Base-by-base conservation (phyloP, 2,113 vertebrate genomes). In the Sebastes fasciatus region DNA sequence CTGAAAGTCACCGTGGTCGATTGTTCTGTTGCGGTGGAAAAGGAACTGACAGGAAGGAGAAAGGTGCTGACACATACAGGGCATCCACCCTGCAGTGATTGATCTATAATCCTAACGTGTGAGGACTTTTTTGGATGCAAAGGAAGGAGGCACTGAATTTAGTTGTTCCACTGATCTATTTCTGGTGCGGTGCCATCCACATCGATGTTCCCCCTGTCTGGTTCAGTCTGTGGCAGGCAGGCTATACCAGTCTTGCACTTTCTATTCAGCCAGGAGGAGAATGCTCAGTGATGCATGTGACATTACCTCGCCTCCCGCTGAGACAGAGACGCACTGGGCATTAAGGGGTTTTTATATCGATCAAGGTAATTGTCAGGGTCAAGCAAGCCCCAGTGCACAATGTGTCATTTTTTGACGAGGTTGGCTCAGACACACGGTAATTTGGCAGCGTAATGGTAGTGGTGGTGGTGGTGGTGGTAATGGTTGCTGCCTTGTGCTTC, bases 101-200 rank as follows among this genome's bases (percentile, higher is more conserved):
- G 7, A 68, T 42, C 21, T 19, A 7, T 42, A 51, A 49, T 77
- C 34, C 10, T 40, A 1, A 23, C 0, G 19, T 64, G 45, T 3
- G 21, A 4, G 13, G 42, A 42, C 4, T 75, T 42, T 48, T 58
- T 40, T 54, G 26, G 2, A 19, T 69, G 3, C 43, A 68, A 76
- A 62, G 16, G 26, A 78, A 79, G 73, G 51, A 76, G 67, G n/a
- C 4, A 10, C 42, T 76, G 65, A 45, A 69, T 78, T 69, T 58
- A 73, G 75, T 77, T 78, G 61, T 90, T 91, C 83, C 83, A 82
- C 77, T 79, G 74, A 87, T 93, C 87, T 92, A 83, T 89, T 87
- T 85, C 79, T 88, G 85, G 77, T 88, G 71, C 0, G 34, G 54
- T 84, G 86, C 83, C 89, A 91, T 83, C 77, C 83, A 26, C 72